Evolutionary conservation across 2,888 invertebrate genomes (phyloP), one percentile per base, ranked within the genome.

Genomic region (Dromius quadrimaculatus): DNA sequence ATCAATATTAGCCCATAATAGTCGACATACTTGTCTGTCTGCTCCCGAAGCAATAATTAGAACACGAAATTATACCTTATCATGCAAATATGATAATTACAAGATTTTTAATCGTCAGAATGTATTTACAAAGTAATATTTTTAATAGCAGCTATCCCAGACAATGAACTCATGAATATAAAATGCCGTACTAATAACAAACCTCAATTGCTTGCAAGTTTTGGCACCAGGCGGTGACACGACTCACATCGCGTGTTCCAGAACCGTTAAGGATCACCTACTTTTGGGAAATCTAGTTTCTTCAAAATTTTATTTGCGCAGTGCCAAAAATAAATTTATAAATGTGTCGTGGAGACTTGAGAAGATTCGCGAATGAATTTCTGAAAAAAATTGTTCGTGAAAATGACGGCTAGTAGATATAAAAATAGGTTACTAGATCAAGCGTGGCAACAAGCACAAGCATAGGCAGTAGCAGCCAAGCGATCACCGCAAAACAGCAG

Each of bases 201-300:
- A 61, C 61, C 38, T 61, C 36, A 62, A 62, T 62, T 62, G 23
- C 41, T 62, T 41, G 23, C 38, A 62, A 62, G 23, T 62, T 62
- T 20, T 41, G n/a, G 62, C 62, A 15, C 62, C 62, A 62, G 62
- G 62, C 62, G 13, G 61, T 22, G 61, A 22, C 61, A 62, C 61
- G 36, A 61, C 11, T 19, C 61, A 34, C 17, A n/a, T 62, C 23
- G 62, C 62, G 62, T 62, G 62, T 4, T 23, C 15, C 9, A 1
- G 2, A 11, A n/a, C 22, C 9, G 38, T 62, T 41, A n/a, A n/a
- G n/a, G n/a, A n/a, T 38, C 34, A 22, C 38, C 22, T 38, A 20
- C 6, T 38, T 61, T 61, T 59, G n/a, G n/a, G n/a, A n/a, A n/a
- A n/a, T n/a, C n/a, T n/a, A n/a, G n/a, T n/a, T n/a, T n/a, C n/a